These are phyloP conservation scores for Lepisosteus oculatus DNA, from an alignment of 2,113 vertebrate genomes.

Conservation along the genomic window DNA sequence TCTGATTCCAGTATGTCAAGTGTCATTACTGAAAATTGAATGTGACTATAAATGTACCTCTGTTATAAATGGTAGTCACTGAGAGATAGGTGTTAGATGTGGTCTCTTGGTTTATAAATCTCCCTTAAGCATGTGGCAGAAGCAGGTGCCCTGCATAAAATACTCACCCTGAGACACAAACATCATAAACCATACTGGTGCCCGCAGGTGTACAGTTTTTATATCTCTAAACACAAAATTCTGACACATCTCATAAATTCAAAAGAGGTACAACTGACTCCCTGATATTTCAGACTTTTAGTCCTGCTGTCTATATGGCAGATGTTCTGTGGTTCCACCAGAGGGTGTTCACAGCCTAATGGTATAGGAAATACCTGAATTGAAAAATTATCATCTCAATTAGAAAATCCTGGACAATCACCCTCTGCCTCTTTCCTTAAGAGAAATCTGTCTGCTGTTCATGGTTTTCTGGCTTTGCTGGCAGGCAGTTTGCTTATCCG, in stretches of 20 bases:
- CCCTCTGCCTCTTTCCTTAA: neutral
- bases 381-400: neutral
- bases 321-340: neutral
- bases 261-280: conserved; percentile 1
- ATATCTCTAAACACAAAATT: conserved; percentile 4
- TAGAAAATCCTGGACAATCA: neutral
- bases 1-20: too few relatives aligned
- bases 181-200: neutral
- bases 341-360: neutral
- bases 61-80: neutral
- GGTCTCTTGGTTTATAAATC: neutral
- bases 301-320: neutral
- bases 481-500: neutral
- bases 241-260: conserved; percentile 2
- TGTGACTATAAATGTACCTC: too few relatives aligned
- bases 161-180: neutral
- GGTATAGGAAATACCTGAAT: neutral
- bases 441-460: neutral
- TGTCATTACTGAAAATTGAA: too few relatives aligned
- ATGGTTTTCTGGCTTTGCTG: neutral
- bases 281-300: neutral
- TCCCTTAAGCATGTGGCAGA: neutral
- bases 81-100: neutral
- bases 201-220: neutral
- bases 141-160: conserved; percentile 3